Base-by-base conservation (phyloP, 2,113 vertebrate species). In the Harpagus bidentatus region DNA sequence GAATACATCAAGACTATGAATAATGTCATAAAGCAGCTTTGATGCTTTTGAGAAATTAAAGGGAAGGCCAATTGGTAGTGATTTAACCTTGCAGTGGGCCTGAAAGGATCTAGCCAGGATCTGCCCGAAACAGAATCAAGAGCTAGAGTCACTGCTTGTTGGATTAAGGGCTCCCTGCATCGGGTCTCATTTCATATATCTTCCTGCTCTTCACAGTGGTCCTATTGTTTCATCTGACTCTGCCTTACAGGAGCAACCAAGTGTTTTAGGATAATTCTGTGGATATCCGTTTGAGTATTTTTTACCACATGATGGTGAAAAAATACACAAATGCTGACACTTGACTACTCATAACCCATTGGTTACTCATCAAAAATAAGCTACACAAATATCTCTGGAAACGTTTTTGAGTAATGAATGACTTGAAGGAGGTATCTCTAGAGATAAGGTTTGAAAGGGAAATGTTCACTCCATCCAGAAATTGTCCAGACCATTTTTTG, bases 1-100 rank as follows among this genome's bases (percentile, higher is more conserved):
- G 50, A 69, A 90, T 89, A 42, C 11, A 72, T 50, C 4, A 7
- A 8, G 56, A 7, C 69, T 69, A 36, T 82, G 67, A 80, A 78
- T 87, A 95, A 31, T 4, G 8, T 65, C 65, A 40, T 86, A 56
- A 88, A 86, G 16, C 48, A 92, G 48, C 45, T 93, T 28, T 2
- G 65, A 69, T 89, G 31, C 40, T 86, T 91, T 87, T 94, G 88
- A 89, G 52, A 87, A 84, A 56, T 84, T 74, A 84, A 93, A 86
- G 40, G 14, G 16, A 43, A 86, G 61, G 69, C 11, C 86, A 59
- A 77, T 82, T 62, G 77, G 16, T 55, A 63, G 26, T 84, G 31
- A 19, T 86, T 87, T 78, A 86, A 87, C 31, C 31, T 81, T 7
- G 2, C 17, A 40, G 32, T 34, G 52, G 17, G 18, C 55, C 71